Conservation (phyloP, 2,113 vertebrate species). For the Sturnira hondurensis region DNA sequence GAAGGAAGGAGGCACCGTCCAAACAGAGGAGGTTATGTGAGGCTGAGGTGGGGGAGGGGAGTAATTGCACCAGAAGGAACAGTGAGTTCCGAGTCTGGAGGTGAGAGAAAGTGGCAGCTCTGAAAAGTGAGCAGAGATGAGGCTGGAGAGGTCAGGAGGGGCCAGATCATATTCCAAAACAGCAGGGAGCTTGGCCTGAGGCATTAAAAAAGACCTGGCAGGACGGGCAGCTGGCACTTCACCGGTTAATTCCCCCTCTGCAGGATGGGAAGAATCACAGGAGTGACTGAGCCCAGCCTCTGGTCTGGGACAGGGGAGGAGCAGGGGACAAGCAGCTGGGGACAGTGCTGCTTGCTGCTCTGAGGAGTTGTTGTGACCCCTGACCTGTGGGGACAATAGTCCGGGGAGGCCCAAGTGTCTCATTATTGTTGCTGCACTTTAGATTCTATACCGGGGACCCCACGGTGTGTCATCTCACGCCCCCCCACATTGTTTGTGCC, state of each 20-base stretch:
- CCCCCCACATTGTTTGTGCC: background rate
- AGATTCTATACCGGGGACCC: background rate
- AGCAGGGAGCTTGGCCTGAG: background rate
- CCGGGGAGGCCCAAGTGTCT: background rate
- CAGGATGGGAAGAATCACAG: background rate
- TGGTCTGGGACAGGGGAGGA: no score
- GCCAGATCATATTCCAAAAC: background rate
- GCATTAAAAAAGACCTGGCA: background rate
- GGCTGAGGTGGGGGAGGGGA: background rate
- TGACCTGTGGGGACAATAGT: background rate
- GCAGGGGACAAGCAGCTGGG: background rate
- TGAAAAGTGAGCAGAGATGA: background rate
- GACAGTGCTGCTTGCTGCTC: background rate
- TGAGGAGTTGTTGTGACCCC: background rate
- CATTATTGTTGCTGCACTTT: conserved; percentile 1
- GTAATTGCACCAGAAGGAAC: background rate
- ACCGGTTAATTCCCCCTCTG: background rate
- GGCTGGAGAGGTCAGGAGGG: background rate
- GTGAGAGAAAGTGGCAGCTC: background rate
- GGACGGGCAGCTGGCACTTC: background rate
- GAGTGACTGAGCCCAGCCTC: background rate
- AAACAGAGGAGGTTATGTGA: background rate
- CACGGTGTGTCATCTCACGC: background rate
- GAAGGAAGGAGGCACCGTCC: background rate
- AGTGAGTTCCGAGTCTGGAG: background rate